These are phyloP conservation scores for Dynastes grantii DNA, from an alignment of 2,888 invertebrate species.

Conservation along the genomic window DNA sequence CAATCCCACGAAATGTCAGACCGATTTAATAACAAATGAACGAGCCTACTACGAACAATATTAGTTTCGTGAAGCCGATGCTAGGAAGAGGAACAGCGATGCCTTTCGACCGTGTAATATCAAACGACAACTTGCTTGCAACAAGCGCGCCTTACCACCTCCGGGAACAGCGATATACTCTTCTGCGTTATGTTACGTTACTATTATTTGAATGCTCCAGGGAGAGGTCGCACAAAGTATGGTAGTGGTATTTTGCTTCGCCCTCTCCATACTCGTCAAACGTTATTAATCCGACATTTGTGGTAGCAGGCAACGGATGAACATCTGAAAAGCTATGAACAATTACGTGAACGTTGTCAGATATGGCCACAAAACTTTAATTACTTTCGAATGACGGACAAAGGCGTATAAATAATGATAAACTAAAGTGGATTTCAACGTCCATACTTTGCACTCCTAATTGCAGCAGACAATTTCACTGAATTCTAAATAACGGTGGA, in stretches of 20 bases:
- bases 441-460: too few species aligned
- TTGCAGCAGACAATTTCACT: too few species aligned
- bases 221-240: constrained; percentile 48
- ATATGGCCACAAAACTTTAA: constrained; percentile 21
- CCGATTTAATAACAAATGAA: constrained; percentile 60
- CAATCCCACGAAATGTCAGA: constrained; percentile 56
- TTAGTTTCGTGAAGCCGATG: constrained; percentile 61
- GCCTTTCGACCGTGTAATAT: constrained; percentile 42
- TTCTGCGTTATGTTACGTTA: constrained; percentile 56
- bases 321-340: neutral
- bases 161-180: constrained; percentile 54
- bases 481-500: too few species aligned
- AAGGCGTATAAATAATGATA: neutral
- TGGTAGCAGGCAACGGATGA: neutral
- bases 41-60: constrained; percentile 62
- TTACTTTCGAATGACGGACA: constrained; percentile 14
- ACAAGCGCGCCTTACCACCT: constrained; percentile 40
- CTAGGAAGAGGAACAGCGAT: constrained; percentile 30
- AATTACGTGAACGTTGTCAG: neutral
- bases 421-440: too few species aligned
- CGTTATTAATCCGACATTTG: constrained; percentile 35
- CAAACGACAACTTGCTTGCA: constrained; percentile 62
- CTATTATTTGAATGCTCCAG: constrained; percentile 55
- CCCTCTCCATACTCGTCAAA: constrained; percentile 4
- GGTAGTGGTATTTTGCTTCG: constrained; percentile 23